Evolutionary conservation across 2,888 invertebrate species (phyloP).

Genomic region (Tineola bisselliella): DNA sequence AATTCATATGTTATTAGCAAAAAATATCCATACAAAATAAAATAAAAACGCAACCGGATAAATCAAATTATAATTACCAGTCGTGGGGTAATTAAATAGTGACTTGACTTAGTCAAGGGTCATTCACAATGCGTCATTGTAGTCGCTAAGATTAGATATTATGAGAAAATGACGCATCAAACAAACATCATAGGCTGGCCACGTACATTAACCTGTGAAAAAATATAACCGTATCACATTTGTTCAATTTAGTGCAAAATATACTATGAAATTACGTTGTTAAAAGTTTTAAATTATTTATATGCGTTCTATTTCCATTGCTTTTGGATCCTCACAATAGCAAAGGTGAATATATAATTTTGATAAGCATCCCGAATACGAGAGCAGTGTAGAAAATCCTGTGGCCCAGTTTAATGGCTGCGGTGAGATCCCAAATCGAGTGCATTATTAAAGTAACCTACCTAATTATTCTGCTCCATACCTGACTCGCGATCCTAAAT

Average conservation of each 20-base stretch:
- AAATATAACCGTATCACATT: no score
- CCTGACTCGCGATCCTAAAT: no score
- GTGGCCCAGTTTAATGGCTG: conserved; percentile 1
- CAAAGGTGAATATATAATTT: no score
- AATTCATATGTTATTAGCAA: no score
- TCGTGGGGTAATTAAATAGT: neutral
- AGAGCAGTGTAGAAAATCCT: neutral
- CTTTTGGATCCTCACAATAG: no score
- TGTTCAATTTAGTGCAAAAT: no score
- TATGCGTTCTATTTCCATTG: no score
- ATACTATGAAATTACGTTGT: no score
- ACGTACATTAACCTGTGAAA: neutral
- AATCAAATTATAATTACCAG: neutral
- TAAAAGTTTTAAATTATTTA: no score
- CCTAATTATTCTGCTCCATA: neutral
- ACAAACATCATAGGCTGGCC: neutral
- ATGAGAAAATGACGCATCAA: neutral
- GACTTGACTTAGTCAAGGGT: neutral
- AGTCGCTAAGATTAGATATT: neutral
- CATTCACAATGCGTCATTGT: neutral
- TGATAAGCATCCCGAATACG: no score
- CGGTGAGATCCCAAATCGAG: neutral
- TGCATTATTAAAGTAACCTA: conserved; percentile 4
- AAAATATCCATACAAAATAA: no score
- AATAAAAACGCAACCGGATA: neutral